Evolutionary conservation across 2,113 vertebrate genomes (phyloP), one percentile per base, ranked within the genome.

Genomic region (Glaucomys volans): DNA sequence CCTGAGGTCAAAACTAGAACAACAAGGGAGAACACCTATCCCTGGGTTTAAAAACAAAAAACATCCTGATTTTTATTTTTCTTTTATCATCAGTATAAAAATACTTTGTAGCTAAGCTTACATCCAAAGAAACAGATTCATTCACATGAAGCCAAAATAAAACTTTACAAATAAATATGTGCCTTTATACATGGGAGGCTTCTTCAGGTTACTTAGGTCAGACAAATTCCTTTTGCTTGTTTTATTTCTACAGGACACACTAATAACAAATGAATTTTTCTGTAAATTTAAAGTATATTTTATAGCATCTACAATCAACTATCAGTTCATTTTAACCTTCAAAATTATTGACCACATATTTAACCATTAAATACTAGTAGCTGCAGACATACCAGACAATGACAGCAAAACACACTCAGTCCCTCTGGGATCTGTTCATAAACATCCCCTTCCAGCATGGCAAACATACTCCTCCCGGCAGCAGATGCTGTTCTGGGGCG

Each of bases 331-430:
- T 95, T 67, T 94, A 96, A 87, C 89, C 96, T 97, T 97, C 91
- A 74, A 92, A 94, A 75, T 85, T 90, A 98, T 91, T 96, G 96
- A 97, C 88, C 79, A 57, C 17, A 3, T 54, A 67, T 83, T 83
- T 98, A 95, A 94, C 86, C 30, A 14, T 96, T 92, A 97, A 97
- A 97, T 81, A 95, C 97, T 85, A 97, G 93, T 66, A 87, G 75
- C 95, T 98, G 75, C 95, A 97, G 90, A 98, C n/a, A 7, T 94
- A 76, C 85, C 98, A 98, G 69, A 44, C 90, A 96, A 90, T 96
- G 97, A 98, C 96, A 97, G 93, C 1, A 4, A 76, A 69, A 95
- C 96, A 97, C 77, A 89, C 10, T 96, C 44, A 47, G 89, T 40
- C 76, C 86, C 95, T 93, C 88, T 71, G 93, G 96, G 74, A 84